These are phyloP conservation scores for Gavia stellata DNA, from an alignment of 2,113 vertebrate species.

Conservation along the genomic window DNA sequence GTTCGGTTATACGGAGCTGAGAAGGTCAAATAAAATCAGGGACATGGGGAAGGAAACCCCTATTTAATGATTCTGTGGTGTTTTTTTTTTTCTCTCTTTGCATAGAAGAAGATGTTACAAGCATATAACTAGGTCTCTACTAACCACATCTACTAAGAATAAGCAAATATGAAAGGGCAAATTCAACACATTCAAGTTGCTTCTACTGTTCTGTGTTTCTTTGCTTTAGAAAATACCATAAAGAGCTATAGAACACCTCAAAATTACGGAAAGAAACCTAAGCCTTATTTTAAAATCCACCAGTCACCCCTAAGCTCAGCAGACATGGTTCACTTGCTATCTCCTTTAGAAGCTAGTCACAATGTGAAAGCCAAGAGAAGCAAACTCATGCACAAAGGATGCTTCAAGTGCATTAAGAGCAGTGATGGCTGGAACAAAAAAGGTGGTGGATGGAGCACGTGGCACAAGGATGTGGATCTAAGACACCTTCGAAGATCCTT, in stretches of 20 bases:
- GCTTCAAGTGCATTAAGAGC: neutral
- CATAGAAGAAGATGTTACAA: neutral
- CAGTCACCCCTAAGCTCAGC: neutral
- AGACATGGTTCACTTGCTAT: neutral
- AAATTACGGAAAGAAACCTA: neutral
- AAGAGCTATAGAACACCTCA: neutral
- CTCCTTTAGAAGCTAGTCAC: neutral
- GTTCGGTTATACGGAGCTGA: fast-evolving
- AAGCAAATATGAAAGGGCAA: neutral
- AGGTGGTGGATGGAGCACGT: fast-evolving
- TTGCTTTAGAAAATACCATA: neutral
- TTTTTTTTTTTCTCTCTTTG: neutral
- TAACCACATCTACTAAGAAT: neutral
- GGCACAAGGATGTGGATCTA: neutral
- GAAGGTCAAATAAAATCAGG: neutral
- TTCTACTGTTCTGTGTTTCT: neutral
- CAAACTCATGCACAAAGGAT: neutral
- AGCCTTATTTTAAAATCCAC: neutral
- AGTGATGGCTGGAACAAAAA: neutral
- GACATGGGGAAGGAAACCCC: neutral
- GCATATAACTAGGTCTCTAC: neutral
- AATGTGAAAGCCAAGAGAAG: neutral
- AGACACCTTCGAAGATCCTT: neutral
- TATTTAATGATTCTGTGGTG: fast-evolving
- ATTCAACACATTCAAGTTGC: neutral